Evolutionary conservation across 2,888 invertebrate genomes (phyloP).

Genomic region (Trichopria drosophilae): DNA sequence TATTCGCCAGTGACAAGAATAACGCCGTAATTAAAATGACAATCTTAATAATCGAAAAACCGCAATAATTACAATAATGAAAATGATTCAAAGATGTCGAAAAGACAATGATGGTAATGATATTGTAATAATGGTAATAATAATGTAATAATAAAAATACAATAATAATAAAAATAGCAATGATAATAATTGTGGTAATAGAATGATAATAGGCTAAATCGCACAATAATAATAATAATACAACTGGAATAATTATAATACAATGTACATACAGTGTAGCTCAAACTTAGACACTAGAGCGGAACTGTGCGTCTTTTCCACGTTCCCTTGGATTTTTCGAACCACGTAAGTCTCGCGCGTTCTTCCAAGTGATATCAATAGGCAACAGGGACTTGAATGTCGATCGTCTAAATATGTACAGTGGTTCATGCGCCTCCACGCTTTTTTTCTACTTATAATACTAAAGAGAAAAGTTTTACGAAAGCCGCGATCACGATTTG

Average conservation of each 20-base stretch:
- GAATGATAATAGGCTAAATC: constrained; percentile 23
- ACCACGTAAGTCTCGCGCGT: too few relatives aligned
- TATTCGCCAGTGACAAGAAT: constrained; percentile 35
- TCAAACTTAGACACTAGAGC: constrained; percentile 43
- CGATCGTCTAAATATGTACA: constrained; percentile 40
- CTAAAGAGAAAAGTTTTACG: constrained; percentile 17
- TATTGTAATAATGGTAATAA: constrained; percentile 37
- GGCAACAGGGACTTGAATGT: constrained; percentile 31
- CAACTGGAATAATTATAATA: constrained; percentile 53
- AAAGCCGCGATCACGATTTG: constrained; percentile 9
- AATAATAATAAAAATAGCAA: constrained; percentile 39
- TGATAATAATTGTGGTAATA: too few relatives aligned
- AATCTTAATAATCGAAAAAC: constrained; percentile 38
- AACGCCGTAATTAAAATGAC: constrained; percentile 35
- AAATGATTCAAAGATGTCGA: too few relatives aligned
- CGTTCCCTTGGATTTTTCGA: not conserved
- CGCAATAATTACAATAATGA: constrained; percentile 34
- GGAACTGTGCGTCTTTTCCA: constrained; percentile 6
- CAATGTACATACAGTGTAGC: constrained; percentile 52
- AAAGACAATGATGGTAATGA: too few relatives aligned
- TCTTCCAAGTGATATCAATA: too few relatives aligned
- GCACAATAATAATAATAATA: constrained; percentile 39
- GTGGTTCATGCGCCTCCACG: constrained; percentile 27
- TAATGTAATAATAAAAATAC: constrained; percentile 39
- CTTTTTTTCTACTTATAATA: constrained; percentile 14